Evolutionary conservation across 2,888 invertebrate genomes (phyloP).

Genomic region (Lamellibrachia columna): DNA sequence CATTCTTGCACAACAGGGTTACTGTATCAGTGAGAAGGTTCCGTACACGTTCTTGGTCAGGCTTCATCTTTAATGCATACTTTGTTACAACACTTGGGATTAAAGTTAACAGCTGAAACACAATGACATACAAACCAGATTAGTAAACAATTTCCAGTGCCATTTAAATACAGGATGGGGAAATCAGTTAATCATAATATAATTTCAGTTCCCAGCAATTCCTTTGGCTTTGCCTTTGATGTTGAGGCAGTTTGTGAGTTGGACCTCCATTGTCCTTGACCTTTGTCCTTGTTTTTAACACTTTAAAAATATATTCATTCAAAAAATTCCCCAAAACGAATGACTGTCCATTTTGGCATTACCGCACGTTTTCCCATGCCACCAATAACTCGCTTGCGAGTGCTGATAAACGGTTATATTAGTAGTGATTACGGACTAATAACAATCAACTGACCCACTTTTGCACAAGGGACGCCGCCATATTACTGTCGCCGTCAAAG

Average conservation of each 20-base stretch:
- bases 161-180: not conserved
- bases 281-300: too few species aligned
- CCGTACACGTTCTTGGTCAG: conserved; percentile 6
- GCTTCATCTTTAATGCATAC: not conserved
- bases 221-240: too few species aligned
- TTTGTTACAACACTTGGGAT: not conserved
- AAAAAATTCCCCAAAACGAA: too few species aligned
- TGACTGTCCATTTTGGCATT: too few species aligned
- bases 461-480: not conserved
- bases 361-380: too few species aligned
- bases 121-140: not conserved
- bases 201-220: too few species aligned
- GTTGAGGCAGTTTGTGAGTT: too few species aligned
- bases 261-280: too few species aligned
- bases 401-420: too few species aligned
- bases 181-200: not conserved
- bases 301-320: too few species aligned
- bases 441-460: not conserved
- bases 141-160: not conserved
- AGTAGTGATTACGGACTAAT: too few species aligned
- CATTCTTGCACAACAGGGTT: conserved; percentile 13
- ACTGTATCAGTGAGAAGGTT: conserved; percentile 13
- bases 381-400: too few species aligned
- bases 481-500: not conserved
- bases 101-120: not conserved